Evolutionary conservation across 1,140 invertebrate genomes (phyloP).

Genomic region (Zelostemma sp.): DNA sequence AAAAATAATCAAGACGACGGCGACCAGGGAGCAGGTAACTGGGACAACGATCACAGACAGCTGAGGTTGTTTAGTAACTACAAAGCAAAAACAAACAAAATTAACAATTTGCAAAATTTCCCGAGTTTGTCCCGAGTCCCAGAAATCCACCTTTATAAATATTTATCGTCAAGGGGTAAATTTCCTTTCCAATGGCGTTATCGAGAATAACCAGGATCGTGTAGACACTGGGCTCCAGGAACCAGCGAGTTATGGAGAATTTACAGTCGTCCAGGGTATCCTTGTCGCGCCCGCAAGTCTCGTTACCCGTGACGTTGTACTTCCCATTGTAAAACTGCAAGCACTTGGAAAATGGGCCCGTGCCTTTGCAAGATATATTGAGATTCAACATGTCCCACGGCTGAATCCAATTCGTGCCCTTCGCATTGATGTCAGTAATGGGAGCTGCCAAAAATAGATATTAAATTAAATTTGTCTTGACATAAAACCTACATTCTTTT

Average conservation of each 20-base stretch:
- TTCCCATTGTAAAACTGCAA: constrained; percentile 74
- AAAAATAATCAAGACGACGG: constrained; percentile 85
- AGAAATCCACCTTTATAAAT: constrained; percentile 81
- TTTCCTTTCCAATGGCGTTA: constrained; percentile 78
- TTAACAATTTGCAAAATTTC: neutral
- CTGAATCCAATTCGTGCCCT: constrained; percentile 83
- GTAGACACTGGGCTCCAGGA: constrained; percentile 75
- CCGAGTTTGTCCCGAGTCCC: too few relatives aligned
- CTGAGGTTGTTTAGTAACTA: constrained; percentile 81
- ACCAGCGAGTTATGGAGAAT: constrained; percentile 77
- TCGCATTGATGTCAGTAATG: constrained; percentile 75
- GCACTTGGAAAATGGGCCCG: constrained; percentile 78
- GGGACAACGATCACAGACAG: constrained; percentile 88
- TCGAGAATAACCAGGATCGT: constrained; percentile 81
- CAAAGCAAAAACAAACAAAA: constrained; percentile 49
- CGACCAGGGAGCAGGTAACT: constrained; percentile 81
- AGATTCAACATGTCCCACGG: constrained; percentile 82
- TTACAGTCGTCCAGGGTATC: constrained; percentile 69
- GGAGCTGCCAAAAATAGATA: constrained; percentile 73
- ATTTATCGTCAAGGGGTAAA: constrained; percentile 80
- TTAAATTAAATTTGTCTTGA: too few relatives aligned
- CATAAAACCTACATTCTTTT: too few relatives aligned
- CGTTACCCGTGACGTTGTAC: constrained; percentile 85
- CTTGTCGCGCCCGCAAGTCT: constrained; percentile 73
- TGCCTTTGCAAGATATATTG: constrained; percentile 79